Conservation (phyloP, 2,113 vertebrate genomes). For the Hippolais icterina region DNA sequence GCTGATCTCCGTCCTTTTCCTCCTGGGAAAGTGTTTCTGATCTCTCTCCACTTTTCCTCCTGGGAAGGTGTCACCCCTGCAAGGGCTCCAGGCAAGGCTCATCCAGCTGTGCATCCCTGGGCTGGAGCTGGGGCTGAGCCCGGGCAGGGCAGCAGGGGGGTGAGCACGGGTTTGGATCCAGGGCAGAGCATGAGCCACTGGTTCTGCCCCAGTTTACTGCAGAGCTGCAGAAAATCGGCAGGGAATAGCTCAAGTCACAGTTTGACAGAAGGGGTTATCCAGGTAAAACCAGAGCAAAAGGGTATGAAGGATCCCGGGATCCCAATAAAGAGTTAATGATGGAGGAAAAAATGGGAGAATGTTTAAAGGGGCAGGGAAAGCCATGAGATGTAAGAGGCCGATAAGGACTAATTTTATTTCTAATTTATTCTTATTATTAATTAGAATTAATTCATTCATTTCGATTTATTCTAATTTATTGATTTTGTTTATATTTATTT, state of each 20-base stretch:
- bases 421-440: too few relatives aligned
- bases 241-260: neutral
- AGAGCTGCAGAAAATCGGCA: neutral
- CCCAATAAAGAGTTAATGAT: neutral
- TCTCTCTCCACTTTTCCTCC: neutral
- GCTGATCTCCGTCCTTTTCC: accelerated
- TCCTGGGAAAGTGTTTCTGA: neutral
- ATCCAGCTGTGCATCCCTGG: neutral
- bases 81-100: neutral
- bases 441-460: too few relatives aligned
- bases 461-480: too few relatives aligned
- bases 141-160: accelerated
- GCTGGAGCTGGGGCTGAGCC: neutral
- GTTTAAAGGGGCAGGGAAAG: neutral
- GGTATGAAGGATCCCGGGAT: accelerated
- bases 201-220: neutral
- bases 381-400: accelerated
- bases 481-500: too few relatives aligned
- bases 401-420: neutral
- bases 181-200: accelerated
- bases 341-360: neutral
- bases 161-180: accelerated
- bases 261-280: neutral
- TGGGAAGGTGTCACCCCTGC: accelerated
- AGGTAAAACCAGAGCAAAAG: accelerated